These are phyloP conservation scores for Cydia splendana DNA, from an alignment of 1,140 invertebrate genomes.

Conservation along the genomic window DNA sequence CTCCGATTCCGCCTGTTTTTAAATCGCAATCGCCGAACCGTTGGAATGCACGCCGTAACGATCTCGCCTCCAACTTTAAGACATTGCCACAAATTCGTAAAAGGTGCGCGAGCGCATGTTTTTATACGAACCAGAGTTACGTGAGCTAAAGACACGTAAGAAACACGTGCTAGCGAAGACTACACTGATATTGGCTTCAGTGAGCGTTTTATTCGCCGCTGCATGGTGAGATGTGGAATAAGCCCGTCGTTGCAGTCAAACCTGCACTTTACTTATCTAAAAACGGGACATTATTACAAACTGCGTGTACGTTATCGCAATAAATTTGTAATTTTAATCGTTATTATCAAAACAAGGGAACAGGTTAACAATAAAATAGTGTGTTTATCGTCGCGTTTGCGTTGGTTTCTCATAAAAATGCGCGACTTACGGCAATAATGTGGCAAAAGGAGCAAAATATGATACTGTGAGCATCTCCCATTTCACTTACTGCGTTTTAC, in stretches of 20 bases:
- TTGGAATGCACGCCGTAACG: slow-evolving; percentile 22
- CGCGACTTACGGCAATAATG: slow-evolving; percentile 45
- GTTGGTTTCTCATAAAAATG: slow-evolving; percentile 63
- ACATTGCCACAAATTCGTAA: background rate
- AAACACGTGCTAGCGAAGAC: background rate
- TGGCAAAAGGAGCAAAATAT: background rate
- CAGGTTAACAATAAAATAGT: slow-evolving; percentile 66
- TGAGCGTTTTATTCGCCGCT: background rate
- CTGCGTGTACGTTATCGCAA: slow-evolving; percentile 53
- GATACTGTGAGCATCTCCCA: background rate
- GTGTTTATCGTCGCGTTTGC: slow-evolving; percentile 61
- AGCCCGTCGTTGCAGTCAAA: slow-evolving; percentile 49
- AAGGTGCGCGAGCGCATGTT: background rate
- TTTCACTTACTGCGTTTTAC: background rate
- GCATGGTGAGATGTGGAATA: background rate
- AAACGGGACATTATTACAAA: slow-evolving; percentile 44
- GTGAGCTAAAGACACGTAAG: background rate
- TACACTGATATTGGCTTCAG: background rate
- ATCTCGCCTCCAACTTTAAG: slow-evolving; percentile 19
- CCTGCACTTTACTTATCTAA: slow-evolving; percentile 63
- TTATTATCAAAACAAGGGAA: slow-evolving; percentile 72
- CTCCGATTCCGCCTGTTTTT: background rate
- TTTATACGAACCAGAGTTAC: background rate
- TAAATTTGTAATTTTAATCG: slow-evolving; percentile 77
- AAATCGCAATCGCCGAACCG: slow-evolving; percentile 25